These are phyloP conservation scores for Orchesellides sinensis DNA, from an alignment of 2,888 invertebrate genomes.

Conservation along the genomic window DNA sequence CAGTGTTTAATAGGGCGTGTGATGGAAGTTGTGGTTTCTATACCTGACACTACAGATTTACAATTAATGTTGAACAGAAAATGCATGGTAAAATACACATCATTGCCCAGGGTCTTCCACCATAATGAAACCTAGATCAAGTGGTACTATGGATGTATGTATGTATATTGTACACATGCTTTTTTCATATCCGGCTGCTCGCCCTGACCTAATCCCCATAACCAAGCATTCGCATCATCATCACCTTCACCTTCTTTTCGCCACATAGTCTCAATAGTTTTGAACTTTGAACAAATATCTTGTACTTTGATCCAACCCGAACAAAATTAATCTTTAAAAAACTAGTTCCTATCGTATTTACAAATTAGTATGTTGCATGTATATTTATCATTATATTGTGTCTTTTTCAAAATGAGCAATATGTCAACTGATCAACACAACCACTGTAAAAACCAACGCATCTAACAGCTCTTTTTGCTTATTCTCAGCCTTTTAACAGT, in stretches of 20 bases:
- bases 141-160: no score
- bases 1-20: no score
- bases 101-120: no score
- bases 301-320: slow-evolving; percentile 62
- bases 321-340: neutral
- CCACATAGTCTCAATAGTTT: slow-evolving; percentile 60
- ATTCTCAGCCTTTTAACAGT: slow-evolving; percentile 27
- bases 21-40: no score
- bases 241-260: slow-evolving; percentile 71
- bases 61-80: no score
- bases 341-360: neutral
- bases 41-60: no score
- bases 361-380: neutral
- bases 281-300: slow-evolving; percentile 46
- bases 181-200: slow-evolving; percentile 81
- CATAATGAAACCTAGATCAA: no score
- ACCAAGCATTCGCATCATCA: slow-evolving; percentile 72
- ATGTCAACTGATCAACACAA: slow-evolving; percentile 6
- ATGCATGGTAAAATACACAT: no score
- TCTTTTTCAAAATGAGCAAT: slow-evolving; percentile 43
- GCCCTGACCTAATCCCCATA: slow-evolving; percentile 73
- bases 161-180: no score
- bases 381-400: slow-evolving; percentile 2
- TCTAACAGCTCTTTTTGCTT: slow-evolving; percentile 23
- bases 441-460: neutral